phyloP scores from a whole-genome alignment of 2,113 vertebrate species.

The Festucalex cinctus region DNA sequence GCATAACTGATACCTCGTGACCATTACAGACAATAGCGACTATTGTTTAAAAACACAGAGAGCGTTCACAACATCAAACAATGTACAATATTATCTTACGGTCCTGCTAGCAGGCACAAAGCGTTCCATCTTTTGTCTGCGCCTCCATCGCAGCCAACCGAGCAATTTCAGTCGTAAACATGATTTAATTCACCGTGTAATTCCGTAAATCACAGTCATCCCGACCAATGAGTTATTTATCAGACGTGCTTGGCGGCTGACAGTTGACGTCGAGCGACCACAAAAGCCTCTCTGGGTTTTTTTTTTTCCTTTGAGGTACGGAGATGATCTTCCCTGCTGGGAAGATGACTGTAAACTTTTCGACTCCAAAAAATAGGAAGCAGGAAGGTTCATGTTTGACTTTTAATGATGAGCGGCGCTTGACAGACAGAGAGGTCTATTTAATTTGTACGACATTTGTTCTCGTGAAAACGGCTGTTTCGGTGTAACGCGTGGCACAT shows the following conservation, averaged over 20 bases:
- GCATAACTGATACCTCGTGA: conserved; percentile 70
- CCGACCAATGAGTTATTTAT: conserved; percentile 44
- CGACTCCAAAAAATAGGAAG: not conserved
- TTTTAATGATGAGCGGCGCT: not conserved
- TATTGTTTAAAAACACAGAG: conserved; percentile 44
- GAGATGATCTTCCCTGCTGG: not conserved
- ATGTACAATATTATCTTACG: not conserved
- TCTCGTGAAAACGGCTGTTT: not conserved
- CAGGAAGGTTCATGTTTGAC: not conserved
- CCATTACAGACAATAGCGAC: conserved; percentile 60
- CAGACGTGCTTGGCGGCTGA: conserved; percentile 25
- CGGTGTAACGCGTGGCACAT: not conserved
- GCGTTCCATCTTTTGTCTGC: conserved; percentile 10
- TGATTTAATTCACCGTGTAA: conserved; percentile 52
- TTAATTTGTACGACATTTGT: conserved; percentile 2
- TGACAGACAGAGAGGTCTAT: conserved; percentile 1
- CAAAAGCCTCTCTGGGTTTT: not conserved
- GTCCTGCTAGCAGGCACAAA: not conserved
- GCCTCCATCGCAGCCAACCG: conserved; percentile 13
- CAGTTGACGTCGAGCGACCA: conserved; percentile 31
- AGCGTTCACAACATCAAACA: conserved; percentile 9
- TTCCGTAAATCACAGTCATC: conserved; percentile 39
- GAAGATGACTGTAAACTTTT: conserved; percentile 9
- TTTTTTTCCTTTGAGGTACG: not conserved
- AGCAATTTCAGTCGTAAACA: conserved; percentile 37